phyloP scores from a whole-genome alignment of 1,140 invertebrate species.

The Tetramorium simillimum region DNA sequence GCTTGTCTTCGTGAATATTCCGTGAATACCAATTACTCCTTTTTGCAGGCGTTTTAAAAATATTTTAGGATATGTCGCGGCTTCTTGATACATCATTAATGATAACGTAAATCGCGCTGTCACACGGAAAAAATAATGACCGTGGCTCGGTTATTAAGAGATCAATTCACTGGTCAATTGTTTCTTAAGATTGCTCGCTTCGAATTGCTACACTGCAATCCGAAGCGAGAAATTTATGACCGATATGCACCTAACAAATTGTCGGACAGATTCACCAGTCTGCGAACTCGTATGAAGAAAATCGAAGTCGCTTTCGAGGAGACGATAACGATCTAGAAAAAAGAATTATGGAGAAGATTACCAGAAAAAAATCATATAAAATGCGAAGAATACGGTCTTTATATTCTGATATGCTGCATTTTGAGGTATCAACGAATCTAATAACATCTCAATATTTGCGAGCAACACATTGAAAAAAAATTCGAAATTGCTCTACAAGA shows the following conservation, averaged over 20 bases:
- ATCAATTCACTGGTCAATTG: constrained; percentile 42
- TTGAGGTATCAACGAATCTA: not conserved
- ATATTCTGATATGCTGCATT: not conserved
- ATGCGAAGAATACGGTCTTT: not conserved
- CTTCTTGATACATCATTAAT: constrained; percentile 62
- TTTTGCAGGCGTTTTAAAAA: constrained; percentile 50
- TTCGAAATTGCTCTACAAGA: not conserved
- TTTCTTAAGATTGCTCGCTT: constrained; percentile 13
- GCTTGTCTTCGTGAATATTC: constrained; percentile 17
- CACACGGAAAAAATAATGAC: constrained; percentile 50
- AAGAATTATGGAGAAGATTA: not conserved
- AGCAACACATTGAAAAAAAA: not conserved
- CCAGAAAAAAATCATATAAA: constrained; percentile 32
- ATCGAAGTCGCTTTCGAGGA: constrained; percentile 15
- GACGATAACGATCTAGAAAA: constrained; percentile 43
- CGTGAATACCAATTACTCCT: not conserved
- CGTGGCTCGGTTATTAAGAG: not conserved
- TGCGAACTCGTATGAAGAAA: not conserved
- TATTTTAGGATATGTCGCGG: constrained; percentile 46
- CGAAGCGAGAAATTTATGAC: constrained; percentile 23
- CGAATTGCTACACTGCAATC: not conserved
- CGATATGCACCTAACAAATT: not conserved
- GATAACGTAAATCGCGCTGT: constrained; percentile 64
- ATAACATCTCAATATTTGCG: not conserved
- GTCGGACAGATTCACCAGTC: not conserved